These are phyloP conservation scores for Tragopan temminckii DNA, from an alignment of 2,797 vertebrate species.

Conservation along the genomic window DNA sequence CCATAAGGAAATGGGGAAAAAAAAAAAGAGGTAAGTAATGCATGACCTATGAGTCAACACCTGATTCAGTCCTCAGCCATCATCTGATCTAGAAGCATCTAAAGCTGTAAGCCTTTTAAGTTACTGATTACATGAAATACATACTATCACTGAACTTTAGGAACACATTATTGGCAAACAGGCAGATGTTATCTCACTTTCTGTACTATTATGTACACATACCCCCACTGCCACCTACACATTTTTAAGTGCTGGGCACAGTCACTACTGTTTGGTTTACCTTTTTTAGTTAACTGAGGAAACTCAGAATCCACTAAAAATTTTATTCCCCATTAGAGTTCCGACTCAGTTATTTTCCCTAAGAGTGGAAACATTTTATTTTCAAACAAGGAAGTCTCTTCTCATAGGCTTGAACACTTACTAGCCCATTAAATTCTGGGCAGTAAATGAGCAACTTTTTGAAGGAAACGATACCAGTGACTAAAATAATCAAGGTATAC, in stretches of 20 bases:
- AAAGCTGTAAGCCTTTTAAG: not conserved
- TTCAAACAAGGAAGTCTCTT: not conserved
- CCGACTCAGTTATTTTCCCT: not conserved
- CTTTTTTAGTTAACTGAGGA: not conserved
- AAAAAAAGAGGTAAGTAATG: not conserved
- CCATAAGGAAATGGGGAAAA: not conserved
- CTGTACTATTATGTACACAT: not conserved
- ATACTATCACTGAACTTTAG: not conserved
- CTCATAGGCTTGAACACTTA: not conserved
- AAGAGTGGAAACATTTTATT: not conserved
- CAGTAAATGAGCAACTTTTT: constrained; percentile 37
- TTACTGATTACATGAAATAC: not conserved
- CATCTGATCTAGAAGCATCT: not conserved
- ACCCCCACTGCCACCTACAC: fast-evolving
- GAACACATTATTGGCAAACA: not conserved
- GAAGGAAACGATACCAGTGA: not conserved
- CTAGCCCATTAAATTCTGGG: constrained; percentile 18
- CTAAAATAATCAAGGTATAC: constrained; percentile 67
- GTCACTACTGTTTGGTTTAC: not conserved
- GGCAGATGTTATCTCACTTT: not conserved
- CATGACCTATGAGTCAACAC: fast-evolving
- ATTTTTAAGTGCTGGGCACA: not conserved
- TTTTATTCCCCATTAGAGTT: not conserved
- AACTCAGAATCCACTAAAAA: not conserved
- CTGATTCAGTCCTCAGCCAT: not conserved